Conservation (phyloP, 37 sponge, comb jelly and placozoan species). For the Hormiphora californensis region DNA sequence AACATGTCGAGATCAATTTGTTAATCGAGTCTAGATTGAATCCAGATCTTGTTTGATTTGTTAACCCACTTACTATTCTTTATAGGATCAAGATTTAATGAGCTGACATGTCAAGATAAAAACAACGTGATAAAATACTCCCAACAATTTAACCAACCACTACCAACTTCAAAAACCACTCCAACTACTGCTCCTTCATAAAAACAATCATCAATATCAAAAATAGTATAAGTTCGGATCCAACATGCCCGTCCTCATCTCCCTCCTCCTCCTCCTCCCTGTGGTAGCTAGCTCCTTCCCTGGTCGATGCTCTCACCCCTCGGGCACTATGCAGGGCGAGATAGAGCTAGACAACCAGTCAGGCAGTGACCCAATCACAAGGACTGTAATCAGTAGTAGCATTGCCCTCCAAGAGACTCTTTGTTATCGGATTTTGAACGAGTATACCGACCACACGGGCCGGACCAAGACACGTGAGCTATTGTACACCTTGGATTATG, state of each 20-base stretch:
- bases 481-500: slow-evolving; percentile 26
- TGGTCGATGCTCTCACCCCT: not conserved
- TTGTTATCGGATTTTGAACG: slow-evolving; percentile 14
- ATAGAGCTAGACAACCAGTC: not conserved
- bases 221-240: not conserved
- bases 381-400: slow-evolving; percentile 34
- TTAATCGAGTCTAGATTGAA: no score
- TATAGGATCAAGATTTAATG: no score
- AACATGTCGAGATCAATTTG: no score
- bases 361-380: not conserved
- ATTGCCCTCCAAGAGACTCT: slow-evolving; percentile 40
- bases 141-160: no score
- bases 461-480: no score
- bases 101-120: no score
- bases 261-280: slow-evolving; percentile 8
- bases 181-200: not conserved
- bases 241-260: not conserved
- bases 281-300: not conserved
- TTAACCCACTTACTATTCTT: no score
- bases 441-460: no score
- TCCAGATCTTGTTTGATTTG: no score
- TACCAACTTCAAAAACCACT: not conserved
- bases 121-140: no score
- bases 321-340: slow-evolving; percentile 5
- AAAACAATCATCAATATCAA: not conserved